A percentile compares a stretch with the other conserved stretches of the same genome.
Evolutionary conservation across 1,140 invertebrate genomes (phyloP).

Genomic region (Lepidostoma basale): DNA sequence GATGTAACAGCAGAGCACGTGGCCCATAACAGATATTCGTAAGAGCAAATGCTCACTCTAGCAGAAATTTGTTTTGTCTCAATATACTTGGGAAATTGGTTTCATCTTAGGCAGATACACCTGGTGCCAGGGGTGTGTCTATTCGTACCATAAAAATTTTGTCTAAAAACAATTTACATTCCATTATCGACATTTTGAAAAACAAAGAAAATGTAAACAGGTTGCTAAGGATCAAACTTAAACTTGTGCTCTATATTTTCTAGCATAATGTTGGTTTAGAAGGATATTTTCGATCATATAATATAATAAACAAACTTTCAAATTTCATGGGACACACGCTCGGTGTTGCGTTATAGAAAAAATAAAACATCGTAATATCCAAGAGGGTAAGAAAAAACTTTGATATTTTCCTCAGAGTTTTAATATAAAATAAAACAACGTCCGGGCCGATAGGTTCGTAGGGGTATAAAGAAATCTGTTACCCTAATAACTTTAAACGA

Average conservation of each 20-base stretch:
- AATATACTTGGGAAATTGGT: background rate
- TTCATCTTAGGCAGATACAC: no score
- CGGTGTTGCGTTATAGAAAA: constrained; percentile 1
- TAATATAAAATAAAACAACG: constrained; percentile 15
- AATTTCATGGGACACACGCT: constrained; percentile 7
- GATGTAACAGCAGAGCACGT: background rate
- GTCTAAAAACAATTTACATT: no score
- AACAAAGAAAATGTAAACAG: background rate
- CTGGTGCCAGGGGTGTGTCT: no score
- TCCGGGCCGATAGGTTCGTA: constrained; percentile 1
- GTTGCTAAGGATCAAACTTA: background rate
- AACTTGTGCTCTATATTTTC: background rate
- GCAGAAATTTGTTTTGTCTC: constrained; percentile 1
- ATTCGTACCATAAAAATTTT: no score
- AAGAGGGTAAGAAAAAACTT: constrained; percentile 8
- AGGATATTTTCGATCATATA: background rate
- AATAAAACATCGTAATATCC: constrained; percentile 7
- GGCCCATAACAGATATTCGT: background rate
- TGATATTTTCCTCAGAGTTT: constrained; percentile 19
- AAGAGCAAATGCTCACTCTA: background rate
- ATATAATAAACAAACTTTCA: constrained; percentile 17
- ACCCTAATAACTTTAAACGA: constrained; percentile 40
- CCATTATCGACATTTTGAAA: no score
- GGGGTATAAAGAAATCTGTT: constrained; percentile 32
- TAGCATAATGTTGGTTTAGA: background rate